Conservation (phyloP, 2,797 vertebrate species). For the Sebastes matsubarae region DNA sequence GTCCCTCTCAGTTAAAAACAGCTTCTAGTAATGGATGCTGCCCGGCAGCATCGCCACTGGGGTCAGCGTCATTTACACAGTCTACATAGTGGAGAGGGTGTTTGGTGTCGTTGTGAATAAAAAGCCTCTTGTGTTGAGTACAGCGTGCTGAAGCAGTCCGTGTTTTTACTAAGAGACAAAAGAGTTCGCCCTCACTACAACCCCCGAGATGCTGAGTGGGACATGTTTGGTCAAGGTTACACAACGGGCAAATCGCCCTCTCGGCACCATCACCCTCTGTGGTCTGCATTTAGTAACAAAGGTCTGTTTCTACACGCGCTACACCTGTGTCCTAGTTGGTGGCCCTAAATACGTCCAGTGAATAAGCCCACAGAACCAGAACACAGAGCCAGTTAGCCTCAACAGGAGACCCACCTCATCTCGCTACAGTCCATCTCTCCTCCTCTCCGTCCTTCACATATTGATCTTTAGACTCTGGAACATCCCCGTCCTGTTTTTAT, state of each 20-base stretch:
- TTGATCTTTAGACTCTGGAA: neutral
- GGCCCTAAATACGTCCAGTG: conserved; percentile 51
- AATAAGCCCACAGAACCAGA: conserved; percentile 10
- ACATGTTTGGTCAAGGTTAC: conserved; percentile 45
- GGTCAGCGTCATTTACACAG: conserved; percentile 28
- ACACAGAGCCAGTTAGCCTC: conserved; percentile 16
- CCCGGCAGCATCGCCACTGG: neutral
- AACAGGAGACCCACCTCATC: neutral
- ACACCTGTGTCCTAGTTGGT: conserved; percentile 62
- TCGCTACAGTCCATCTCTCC: neutral
- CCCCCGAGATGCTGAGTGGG: neutral
- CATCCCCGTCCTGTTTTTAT: neutral
- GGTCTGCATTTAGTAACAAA: conserved; percentile 26
- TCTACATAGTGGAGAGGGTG: neutral
- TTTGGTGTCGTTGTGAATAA: conserved; percentile 16
- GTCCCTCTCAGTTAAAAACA: conserved; percentile 49
- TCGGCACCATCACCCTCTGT: neutral
- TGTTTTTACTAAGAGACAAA: neutral
- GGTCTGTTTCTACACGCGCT: conserved; percentile 8
- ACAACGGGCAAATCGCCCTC: neutral
- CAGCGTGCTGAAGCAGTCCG: neutral
- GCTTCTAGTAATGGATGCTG: conserved; percentile 50
- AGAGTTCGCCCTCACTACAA: neutral
- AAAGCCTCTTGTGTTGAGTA: neutral
- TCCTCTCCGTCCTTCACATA: neutral